Evolutionary conservation across 1,140 invertebrate genomes (phyloP).

Genomic region (Bradynema listronoti): DNA sequence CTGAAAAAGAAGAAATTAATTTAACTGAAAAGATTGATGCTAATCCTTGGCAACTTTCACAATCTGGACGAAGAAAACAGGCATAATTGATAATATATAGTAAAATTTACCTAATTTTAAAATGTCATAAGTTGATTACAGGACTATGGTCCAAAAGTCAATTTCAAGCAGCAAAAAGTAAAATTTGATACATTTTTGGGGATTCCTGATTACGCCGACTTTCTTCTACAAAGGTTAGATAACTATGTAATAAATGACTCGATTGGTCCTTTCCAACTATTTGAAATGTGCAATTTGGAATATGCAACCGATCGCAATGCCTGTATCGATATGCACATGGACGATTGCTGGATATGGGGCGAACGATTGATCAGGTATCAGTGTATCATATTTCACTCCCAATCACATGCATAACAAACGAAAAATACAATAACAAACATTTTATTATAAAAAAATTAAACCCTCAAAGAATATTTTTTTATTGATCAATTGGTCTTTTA

Average conservation of each 20-base stretch:
- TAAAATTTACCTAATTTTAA: background rate
- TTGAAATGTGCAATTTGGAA: slow-evolving; percentile 92
- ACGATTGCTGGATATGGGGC: slow-evolving; percentile 98
- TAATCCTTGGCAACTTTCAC: slow-evolving; percentile 79
- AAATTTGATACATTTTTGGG: slow-evolving; percentile 71
- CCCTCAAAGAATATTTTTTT: too few relatives aligned
- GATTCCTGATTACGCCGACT: slow-evolving; percentile 75
- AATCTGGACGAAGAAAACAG: slow-evolving; percentile 72
- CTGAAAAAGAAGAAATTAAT: slow-evolving; percentile 65
- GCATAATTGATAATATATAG: slow-evolving; percentile 5
- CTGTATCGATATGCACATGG: slow-evolving; percentile 92
- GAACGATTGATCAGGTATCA: slow-evolving; percentile 79
- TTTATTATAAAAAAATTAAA: too few relatives aligned
- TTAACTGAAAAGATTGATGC: slow-evolving; percentile 71
- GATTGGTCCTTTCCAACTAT: slow-evolving; percentile 67
- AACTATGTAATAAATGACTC: slow-evolving; percentile 9
- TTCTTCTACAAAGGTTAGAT: slow-evolving; percentile 66
- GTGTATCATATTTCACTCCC: background rate
- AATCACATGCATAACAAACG: background rate
- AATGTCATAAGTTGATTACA: slow-evolving; percentile 58
- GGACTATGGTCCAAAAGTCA: slow-evolving; percentile 96
- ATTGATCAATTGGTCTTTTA: too few relatives aligned
- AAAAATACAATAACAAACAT: too few relatives aligned
- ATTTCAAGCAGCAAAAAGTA: slow-evolving; percentile 88
- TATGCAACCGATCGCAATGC: slow-evolving; percentile 78